A percentile compares a stretch with the other conserved stretches of the same genome.
These are phyloP conservation scores for Dolichoris vasculosae DNA, from an alignment of 1,140 invertebrate genomes.

Conservation along the genomic window DNA sequence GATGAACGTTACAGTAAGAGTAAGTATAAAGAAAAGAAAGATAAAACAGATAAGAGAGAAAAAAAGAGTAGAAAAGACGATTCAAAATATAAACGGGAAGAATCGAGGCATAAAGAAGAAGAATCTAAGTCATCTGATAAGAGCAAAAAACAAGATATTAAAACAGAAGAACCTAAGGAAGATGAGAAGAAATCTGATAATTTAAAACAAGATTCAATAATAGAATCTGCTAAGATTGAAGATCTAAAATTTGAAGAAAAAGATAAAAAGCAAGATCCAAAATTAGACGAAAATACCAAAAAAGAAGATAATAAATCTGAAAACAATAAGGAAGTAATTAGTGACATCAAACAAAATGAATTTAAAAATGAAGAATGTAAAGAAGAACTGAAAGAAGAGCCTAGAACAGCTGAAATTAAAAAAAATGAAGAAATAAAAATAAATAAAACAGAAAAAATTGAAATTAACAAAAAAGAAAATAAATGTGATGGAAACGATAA, in stretches of 20 bases:
- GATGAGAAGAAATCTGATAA: conserved; percentile 54
- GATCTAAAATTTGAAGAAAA: conserved; percentile 40
- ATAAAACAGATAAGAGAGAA: conserved; percentile 56
- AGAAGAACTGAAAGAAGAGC: conserved; percentile 34
- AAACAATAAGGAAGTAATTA: conserved; percentile 21
- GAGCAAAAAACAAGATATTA: conserved; percentile 43
- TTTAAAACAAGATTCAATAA: conserved; percentile 41
- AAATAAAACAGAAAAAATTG: conserved; percentile 28
- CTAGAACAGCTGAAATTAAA: conserved; percentile 10
- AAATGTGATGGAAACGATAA: conserved; percentile 24
- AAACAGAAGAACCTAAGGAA: conserved; percentile 52
- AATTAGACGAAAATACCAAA: conserved; percentile 20
- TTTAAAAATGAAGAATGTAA: conserved; percentile 35
- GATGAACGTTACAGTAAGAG: conserved; percentile 56
- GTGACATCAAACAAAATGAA: conserved; percentile 14
- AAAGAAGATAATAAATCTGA: conserved; percentile 23
- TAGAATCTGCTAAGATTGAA: conserved; percentile 41
- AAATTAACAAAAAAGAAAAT: conserved; percentile 37
- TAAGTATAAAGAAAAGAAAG: conserved; percentile 58
- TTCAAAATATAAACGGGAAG: conserved; percentile 53
- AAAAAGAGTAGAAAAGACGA: conserved; percentile 58
- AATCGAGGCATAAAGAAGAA: conserved; percentile 50
- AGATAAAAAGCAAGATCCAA: conserved; percentile 53
- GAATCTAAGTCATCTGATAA: conserved; percentile 53
- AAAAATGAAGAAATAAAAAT: conserved; percentile 35